phyloP scores from a whole-genome alignment of 2,797 vertebrate species.

The Fratercula arctica region DNA sequence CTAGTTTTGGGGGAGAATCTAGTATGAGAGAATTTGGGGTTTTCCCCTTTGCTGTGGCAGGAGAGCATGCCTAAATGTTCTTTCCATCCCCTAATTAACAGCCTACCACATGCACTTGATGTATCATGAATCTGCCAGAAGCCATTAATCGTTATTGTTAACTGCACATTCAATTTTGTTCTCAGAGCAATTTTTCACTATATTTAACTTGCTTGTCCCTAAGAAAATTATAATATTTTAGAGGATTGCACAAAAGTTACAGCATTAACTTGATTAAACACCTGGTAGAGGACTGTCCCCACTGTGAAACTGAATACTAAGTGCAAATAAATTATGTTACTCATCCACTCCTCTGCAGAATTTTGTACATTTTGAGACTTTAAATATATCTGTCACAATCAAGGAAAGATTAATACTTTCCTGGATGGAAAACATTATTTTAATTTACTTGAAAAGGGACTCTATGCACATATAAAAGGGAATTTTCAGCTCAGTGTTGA shows the following conservation, averaged over 20 bases:
- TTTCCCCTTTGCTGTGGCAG: neutral
- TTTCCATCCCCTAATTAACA: neutral
- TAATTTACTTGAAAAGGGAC: neutral
- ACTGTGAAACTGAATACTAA: constrained; percentile 33
- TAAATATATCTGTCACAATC: constrained; percentile 15
- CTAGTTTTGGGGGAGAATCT: neutral
- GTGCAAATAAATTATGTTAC: constrained; percentile 39
- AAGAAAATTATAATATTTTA: constrained; percentile 41
- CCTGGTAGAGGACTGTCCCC: constrained; percentile 15
- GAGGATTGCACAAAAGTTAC: constrained; percentile 6
- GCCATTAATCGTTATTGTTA: neutral
- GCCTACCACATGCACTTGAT: neutral
- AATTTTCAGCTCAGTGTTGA: neutral
- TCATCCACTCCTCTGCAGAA: neutral
- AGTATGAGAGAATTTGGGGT: neutral
- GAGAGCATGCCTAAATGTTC: neutral
- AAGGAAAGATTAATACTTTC: neutral
- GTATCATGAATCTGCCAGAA: neutral
- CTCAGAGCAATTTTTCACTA: constrained; percentile 31
- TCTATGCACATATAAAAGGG: neutral
- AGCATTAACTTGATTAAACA: constrained; percentile 55
- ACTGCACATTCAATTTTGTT: constrained; percentile 15
- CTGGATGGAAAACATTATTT: neutral
- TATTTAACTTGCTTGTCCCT: neutral
- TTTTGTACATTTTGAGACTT: neutral